Evolutionary conservation across 1,140 invertebrate species (phyloP), one percentile per base, ranked within the genome.

Genomic region (Mizuhopecten yessoensis): DNA sequence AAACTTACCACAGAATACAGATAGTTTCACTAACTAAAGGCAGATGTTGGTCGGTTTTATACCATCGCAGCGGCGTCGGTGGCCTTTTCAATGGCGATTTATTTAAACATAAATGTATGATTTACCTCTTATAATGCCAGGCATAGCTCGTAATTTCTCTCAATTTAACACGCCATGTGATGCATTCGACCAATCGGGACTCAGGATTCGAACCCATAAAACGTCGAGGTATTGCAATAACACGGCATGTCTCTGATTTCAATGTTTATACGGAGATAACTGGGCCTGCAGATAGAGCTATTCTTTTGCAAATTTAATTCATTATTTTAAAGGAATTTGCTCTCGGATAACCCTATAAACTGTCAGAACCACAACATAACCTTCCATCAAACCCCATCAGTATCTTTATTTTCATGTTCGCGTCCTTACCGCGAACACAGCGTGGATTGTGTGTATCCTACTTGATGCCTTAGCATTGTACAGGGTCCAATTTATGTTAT

Each of bases 41-140:
- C 57, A 75, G 57, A 75, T 75, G 57, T 75, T 75, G 57, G 57
- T 29, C 57, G 57, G 57, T 75, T 75, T 75, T 75, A 75, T 75
- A 75, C 57, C 57, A 29, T 29, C 3, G 57, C 29, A 75, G 57
- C 57, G 57, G 57, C 57, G 57, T 75, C 57, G 57, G 57, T 75
- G 57, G 57, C 57, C 57, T 75, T 75, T 75, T 75, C 57, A 75
- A 75, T 75, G 57, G 57, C 57, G 57, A 75, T 75, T 75, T 75
- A 75, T 75, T 75, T 75, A 75, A 75, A 75, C 57, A 75, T 75
- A 75, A 75, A 75, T 75, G 57, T 75, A 75, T 75, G 57, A 75
- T 75, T 75, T 75, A 75, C 57, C 57, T 75, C 57, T 29, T 75
- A 75, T 75, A 75, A 75, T 75, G 57, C 57, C 57, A 75, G 57